These are phyloP conservation scores for Tretioscincus oriximinensis DNA, from an alignment of 2,113 vertebrate species.

Conservation along the genomic window DNA sequence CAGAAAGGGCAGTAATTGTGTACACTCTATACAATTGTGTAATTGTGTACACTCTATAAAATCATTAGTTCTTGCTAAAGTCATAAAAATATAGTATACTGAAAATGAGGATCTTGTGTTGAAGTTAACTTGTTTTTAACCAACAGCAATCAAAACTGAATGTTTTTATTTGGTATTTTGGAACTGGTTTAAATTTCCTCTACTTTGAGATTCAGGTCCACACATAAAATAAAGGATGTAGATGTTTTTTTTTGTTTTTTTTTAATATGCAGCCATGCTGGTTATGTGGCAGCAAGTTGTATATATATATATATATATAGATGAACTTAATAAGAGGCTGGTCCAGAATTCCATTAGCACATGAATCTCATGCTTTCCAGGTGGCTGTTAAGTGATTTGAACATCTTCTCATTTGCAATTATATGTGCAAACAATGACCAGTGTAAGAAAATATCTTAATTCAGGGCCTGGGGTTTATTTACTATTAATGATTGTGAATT, in stretches of 20 bases:
- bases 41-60: neutral
- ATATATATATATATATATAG: constrained; percentile 64
- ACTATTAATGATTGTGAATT: constrained; percentile 76
- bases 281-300: constrained; percentile 76
- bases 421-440: constrained; percentile 69
- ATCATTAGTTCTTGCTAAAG: constrained; percentile 51
- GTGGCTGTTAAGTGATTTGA: constrained; percentile 78
- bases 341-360: constrained; percentile 72
- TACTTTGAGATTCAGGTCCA: constrained; percentile 53
- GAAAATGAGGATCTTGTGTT: constrained; percentile 53
- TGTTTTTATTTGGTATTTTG: constrained; percentile 34
- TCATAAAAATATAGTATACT: constrained; percentile 51
- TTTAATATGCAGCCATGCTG: constrained; percentile 72
- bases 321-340: constrained; percentile 67
- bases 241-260: constrained; percentile 66
- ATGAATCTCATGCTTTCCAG: constrained; percentile 68
- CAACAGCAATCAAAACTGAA: constrained; percentile 24
- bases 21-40: neutral
- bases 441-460: constrained; percentile 74
- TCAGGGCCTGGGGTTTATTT: constrained; percentile 65
- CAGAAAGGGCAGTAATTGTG: too few species aligned
- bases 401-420: constrained; percentile 69
- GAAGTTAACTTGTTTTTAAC: constrained; percentile 58
- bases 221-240: constrained; percentile 62
- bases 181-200: constrained; percentile 59